Evolutionary conservation across 2,113 vertebrate species (phyloP).

Genomic region (Calonectris borealis): DNA sequence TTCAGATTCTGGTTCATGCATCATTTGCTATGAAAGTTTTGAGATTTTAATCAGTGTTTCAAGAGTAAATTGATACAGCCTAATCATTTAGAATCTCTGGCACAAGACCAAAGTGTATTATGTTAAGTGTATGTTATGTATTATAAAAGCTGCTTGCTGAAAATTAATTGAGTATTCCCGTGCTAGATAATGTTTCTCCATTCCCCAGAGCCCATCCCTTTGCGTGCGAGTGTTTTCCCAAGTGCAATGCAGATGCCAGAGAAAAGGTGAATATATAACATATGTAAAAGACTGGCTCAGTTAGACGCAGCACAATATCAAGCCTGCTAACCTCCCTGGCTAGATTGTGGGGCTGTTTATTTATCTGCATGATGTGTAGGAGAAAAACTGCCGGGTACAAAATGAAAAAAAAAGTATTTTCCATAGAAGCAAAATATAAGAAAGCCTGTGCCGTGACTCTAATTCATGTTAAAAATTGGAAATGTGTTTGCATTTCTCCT

Average conservation of each 20-base stretch:
- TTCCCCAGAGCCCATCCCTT: conserved; percentile 66
- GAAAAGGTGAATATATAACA: conserved; percentile 71
- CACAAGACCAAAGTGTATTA: conserved; percentile 60
- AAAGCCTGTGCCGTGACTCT: neutral
- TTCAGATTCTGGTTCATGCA: conserved; percentile 71
- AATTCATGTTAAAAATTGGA: neutral
- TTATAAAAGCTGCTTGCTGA: conserved; percentile 69
- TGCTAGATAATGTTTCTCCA: conserved; percentile 68
- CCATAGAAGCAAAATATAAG: neutral
- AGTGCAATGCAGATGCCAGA: conserved; percentile 70
- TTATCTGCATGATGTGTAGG: conserved; percentile 16
- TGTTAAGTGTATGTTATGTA: conserved; percentile 70
- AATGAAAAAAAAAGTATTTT: neutral
- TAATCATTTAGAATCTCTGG: conserved; percentile 70
- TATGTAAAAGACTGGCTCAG: conserved; percentile 58
- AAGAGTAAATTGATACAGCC: conserved; percentile 70
- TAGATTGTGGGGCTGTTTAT: conserved; percentile 30
- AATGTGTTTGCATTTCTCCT: neutral
- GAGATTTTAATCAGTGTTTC: conserved; percentile 71
- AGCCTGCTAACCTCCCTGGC: conserved; percentile 18
- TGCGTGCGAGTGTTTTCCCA: conserved; percentile 68
- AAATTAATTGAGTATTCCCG: conserved; percentile 70
- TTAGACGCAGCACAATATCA: conserved; percentile 20
- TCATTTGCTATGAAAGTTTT: conserved; percentile 69
- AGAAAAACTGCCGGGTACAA: conserved; percentile 3